Base-by-base conservation (phyloP, 2,113 vertebrate genomes). In the Myotis brandtii region DNA sequence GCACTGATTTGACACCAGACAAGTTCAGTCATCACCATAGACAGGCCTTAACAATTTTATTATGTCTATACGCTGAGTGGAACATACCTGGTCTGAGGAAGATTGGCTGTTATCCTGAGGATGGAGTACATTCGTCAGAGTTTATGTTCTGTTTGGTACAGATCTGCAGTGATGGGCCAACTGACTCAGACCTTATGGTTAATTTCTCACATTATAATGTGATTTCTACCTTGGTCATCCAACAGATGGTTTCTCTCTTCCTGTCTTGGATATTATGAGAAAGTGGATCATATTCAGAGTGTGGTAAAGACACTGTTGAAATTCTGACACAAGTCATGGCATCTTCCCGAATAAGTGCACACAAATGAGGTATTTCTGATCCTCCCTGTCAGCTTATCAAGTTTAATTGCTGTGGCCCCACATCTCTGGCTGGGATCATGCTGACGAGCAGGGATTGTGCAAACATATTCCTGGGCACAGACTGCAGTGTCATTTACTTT, bases 141-240 rank as follows among this genome's bases (percentile, higher is more conserved):
- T 96, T 97, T 95, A 96, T 96, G 95, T 97, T 96, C 87, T 95
- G 34, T 87, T 59, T 59, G 14, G 52, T 66, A 76, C 86, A 89
- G 79, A 91, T 75, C 84, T 40, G 16, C n/a, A 75, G 73, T 23
- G 37, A 92, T 89, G 89, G 80, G 86, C 86, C 89, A 79, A 85
- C 95, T 93, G 89, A 97, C 95, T 96, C 94, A 97, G 92, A 87
- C 94, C 84, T 93, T 94, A 90, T 95, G 96, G 73, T 70, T 96
- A 91, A 94, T 95, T 94, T 96, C 95, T 93, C 27, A 2, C 93
- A 94, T 93, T 73, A 75, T 91, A 91, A 91, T 88, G 73, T 8
- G 37, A 94, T 95, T 97, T 94, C 89, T 89, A 97, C 96, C 95
- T 97, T 89, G 93, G 67, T 95, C 79, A 95, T 93, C 86, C 96